Conservation (phyloP, 2,797 vertebrate genomes). For the Botia almorhae region DNA sequence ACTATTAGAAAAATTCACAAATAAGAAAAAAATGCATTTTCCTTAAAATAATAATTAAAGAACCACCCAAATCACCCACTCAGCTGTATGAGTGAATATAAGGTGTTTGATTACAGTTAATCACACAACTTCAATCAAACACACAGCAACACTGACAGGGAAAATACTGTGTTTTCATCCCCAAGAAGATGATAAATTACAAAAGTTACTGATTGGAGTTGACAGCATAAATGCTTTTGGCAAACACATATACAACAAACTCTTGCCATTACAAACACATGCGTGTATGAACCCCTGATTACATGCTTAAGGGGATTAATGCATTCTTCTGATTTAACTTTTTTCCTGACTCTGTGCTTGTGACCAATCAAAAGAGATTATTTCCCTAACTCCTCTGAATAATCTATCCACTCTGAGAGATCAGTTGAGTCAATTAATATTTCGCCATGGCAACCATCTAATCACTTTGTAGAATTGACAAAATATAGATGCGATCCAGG, state of each 20-base stretch:
- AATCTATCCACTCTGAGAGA: constrained; percentile 8
- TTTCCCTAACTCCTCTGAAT: constrained; percentile 24
- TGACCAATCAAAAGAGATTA: constrained; percentile 16
- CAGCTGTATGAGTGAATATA: not conserved
- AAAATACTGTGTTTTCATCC: not conserved
- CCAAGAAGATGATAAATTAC: not conserved
- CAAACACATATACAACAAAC: constrained; percentile 9
- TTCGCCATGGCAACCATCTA: constrained; percentile 2
- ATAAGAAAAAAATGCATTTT: not conserved
- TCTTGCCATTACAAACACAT: constrained; percentile 2
- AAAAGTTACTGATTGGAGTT: not conserved
- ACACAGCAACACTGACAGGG: not conserved
- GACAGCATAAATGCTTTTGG: constrained; percentile 3
- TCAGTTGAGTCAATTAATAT: constrained; percentile 7
- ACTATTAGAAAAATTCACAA: not conserved
- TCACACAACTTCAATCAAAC: not conserved
- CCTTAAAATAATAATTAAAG: not conserved
- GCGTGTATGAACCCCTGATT: constrained; percentile 17
- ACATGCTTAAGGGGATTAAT: constrained; percentile 25
- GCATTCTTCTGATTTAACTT: constrained; percentile 12
- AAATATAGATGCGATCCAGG: not conserved
- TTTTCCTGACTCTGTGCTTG: not conserved
- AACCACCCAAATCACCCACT: not conserved
- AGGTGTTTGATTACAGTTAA: not conserved
- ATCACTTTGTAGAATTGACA: not conserved